A percentile compares a stretch with the other conserved stretches of the same genome.
phyloP scores from a whole-genome alignment of 30 jellyfish, hydroid and myxozoan genomes.

The Nemopilema nomurai region DNA sequence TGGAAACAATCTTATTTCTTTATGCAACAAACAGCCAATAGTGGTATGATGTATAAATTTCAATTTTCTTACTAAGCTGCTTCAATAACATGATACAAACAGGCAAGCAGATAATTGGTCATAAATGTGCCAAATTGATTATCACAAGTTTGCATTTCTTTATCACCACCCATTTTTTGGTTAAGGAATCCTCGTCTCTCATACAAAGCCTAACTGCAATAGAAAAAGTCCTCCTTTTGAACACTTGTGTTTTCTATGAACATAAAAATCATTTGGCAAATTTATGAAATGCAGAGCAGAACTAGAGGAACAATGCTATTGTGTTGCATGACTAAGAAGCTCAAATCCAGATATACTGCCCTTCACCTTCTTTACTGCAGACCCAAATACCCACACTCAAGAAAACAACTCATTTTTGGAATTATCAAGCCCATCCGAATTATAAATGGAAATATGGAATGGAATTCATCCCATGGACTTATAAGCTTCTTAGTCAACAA shows the following conservation, averaged over 20 bases:
- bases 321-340: slow-evolving; percentile 33
- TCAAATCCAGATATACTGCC: not conserved
- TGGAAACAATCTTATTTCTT: not conserved
- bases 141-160: not conserved
- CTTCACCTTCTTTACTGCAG: too few relatives aligned
- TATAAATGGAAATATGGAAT: too few relatives aligned
- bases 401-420: too few relatives aligned
- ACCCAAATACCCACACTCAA: too few relatives aligned
- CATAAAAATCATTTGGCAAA: slow-evolving; percentile 27
- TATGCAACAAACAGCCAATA: not conserved
- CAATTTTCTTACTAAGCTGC: slow-evolving; percentile 16
- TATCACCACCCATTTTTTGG: too few relatives aligned
- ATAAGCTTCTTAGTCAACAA: slow-evolving; percentile 48
- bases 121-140: slow-evolving; percentile 40
- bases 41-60: not conserved
- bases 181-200: too few relatives aligned
- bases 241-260: not conserved
- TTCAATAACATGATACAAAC: not conserved
- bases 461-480: too few relatives aligned
- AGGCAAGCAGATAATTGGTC: slow-evolving; percentile 26
- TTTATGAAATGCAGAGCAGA: slow-evolving; percentile 55
- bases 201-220: too few relatives aligned
- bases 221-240: not conserved
- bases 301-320: not conserved
- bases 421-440: too few relatives aligned